phyloP scores from a whole-genome alignment of 2,113 vertebrate species.

The Nettapus auritus region DNA sequence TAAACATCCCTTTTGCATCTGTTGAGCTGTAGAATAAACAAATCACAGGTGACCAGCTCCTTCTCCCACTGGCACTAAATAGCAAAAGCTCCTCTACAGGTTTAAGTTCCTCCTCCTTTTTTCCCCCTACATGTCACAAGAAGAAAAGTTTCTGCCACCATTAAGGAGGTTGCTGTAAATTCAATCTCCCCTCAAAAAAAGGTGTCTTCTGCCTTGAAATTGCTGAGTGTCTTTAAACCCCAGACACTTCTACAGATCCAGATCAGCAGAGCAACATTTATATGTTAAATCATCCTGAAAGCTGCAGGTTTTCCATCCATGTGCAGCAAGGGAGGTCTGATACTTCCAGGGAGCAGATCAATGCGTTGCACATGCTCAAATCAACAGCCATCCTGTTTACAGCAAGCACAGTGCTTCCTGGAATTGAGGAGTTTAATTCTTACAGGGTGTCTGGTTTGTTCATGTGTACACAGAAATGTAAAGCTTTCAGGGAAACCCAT shows the following conservation, averaged over 20 bases:
- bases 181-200: background rate
- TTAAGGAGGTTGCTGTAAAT: background rate
- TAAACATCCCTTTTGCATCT: background rate
- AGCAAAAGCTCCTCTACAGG: background rate
- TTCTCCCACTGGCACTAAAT: background rate
- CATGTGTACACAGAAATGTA: background rate
- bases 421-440: fast-evolving
- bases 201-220: background rate
- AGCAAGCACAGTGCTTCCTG: background rate
- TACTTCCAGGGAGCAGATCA: background rate
- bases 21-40: background rate
- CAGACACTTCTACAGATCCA: background rate
- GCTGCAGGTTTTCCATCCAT: background rate
- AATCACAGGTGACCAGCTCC: background rate
- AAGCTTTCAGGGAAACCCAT: background rate
- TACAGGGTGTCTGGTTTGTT: background rate
- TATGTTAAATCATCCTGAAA: fast-evolving
- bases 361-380: fast-evolving
- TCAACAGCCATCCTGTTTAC: background rate
- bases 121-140: fast-evolving
- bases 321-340: background rate
- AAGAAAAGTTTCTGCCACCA: background rate
- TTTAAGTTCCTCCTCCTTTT: background rate
- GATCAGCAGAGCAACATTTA: background rate
- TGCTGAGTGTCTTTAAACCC: background rate